phyloP scores from a whole-genome alignment of 2,113 vertebrate species.

The Neomonachus schauinslandi region DNA sequence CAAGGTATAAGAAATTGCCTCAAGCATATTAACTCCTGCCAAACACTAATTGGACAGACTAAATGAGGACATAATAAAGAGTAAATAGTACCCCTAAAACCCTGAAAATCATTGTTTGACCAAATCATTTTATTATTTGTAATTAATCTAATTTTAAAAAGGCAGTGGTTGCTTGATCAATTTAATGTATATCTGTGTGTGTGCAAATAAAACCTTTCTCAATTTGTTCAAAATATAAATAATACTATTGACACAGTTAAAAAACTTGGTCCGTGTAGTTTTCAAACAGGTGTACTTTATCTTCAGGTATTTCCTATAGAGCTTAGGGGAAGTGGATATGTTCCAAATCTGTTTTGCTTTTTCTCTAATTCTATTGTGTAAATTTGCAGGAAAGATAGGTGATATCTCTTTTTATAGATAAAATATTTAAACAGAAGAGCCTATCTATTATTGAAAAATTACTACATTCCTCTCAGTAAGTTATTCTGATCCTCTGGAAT shows the following conservation, averaged over 20 bases:
- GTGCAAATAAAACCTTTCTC: not conserved
- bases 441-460: not conserved
- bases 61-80: not conserved
- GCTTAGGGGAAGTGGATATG: not conserved
- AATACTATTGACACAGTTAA: not conserved
- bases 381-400: not conserved
- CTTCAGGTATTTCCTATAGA: not conserved
- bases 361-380: not conserved
- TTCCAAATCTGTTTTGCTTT: not conserved
- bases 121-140: not conserved
- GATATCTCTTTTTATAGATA: not conserved
- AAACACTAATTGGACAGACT: not conserved
- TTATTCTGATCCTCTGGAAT: not conserved
- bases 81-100: not conserved
- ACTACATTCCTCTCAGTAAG: not conserved
- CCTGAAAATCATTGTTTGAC: not conserved
- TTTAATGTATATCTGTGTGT: not conserved
- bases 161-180: not conserved
- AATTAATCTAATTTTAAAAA: not conserved
- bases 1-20: not conserved
- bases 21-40: not conserved
- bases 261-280: not conserved
- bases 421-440: not conserved
- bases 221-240: not conserved
- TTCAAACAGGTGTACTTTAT: not conserved